These are phyloP conservation scores for Drosophila subquinaria DNA, from an alignment of 2,888 invertebrate species.

Conservation along the genomic window DNA sequence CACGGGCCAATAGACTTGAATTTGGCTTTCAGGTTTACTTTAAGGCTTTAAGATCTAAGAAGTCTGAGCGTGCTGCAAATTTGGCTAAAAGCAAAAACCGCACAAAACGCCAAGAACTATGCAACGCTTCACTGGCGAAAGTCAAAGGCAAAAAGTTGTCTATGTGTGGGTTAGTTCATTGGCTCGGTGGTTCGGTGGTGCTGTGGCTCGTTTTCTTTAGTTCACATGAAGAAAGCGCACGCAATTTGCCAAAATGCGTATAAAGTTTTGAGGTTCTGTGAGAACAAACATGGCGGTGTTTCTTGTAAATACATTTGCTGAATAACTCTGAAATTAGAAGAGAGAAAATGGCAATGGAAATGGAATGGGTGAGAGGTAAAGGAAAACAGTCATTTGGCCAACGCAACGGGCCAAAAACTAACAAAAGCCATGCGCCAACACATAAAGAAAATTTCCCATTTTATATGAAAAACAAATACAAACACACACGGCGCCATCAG, in stretches of 20 bases:
- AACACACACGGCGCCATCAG: conserved; percentile 44
- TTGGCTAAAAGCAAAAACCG: conserved; percentile 74
- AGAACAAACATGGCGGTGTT: conserved; percentile 73
- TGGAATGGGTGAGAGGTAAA: conserved; percentile 3
- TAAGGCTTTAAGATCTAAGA: conserved; percentile 52
- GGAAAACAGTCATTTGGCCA: conserved; percentile 42
- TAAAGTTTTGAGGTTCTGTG: conserved; percentile 74
- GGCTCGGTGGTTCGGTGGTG: conserved; percentile 20
- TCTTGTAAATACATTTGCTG: conserved; percentile 77
- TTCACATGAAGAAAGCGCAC: conserved; percentile 55
- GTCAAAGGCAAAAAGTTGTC: conserved; percentile 66
- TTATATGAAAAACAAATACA: conserved; percentile 66
- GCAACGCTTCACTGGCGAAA: conserved; percentile 57
- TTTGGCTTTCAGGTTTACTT: conserved; percentile 17
- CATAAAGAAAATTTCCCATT: conserved; percentile 79
- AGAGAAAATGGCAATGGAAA: conserved; percentile 17
- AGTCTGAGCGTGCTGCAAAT: conserved; percentile 44
- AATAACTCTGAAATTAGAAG: conserved; percentile 67
- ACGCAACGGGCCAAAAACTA: conserved; percentile 58
- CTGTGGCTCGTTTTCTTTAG: conserved; percentile 10
- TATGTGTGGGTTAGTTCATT: conserved; percentile 2
- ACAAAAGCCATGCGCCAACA: conserved; percentile 74
- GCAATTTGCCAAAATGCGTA: conserved; percentile 78
- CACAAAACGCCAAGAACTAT: conserved; percentile 69
- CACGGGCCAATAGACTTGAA: conserved; percentile 41